Base-by-base conservation (phyloP, 1,140 invertebrate genomes). In the Drosophila neocordata region DNA sequence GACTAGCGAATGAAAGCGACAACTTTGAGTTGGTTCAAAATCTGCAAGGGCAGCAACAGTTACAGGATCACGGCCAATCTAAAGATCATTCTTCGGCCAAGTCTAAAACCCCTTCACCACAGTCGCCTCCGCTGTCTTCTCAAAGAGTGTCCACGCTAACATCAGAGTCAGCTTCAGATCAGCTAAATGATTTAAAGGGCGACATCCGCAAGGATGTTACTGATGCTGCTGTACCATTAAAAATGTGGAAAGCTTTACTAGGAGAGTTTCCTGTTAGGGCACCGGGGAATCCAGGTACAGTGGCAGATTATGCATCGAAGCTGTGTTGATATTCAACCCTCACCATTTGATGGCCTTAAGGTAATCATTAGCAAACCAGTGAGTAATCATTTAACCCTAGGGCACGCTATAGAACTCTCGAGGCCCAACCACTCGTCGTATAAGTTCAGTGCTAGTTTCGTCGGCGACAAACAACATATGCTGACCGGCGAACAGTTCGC, bases 1-100 rank as follows among this genome's bases (percentile, higher is more conserved):
- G 55, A 7, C 27, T 58, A 63, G 73, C 59, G 18, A 72, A 75
- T n/a, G 64, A 67, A 35, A 55, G 63, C 13, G 68, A 72, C 27
- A 53, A 24, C 20, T 53, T 63, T 6, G 35, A 60, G 9, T 11
- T 63, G 4, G 4, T 15, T 41, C 38, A 41, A 13, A 6, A 31
- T 31, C 27, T 6, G 27, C 27, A 41, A 6, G 20, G 15, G 35
- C 41, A n/a, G 22, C 20, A 15, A 34, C 0, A 51, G 9, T 5
- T n/a, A 0, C 4, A 51, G 0, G 15, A 51, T 20, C 18, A 51
- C 1, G 37, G 37, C 37, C 13, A 7, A 15, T 0, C 41, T 13
- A 2, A 1, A 12, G 9, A 35, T 35, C 27, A 6, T 4, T 31
- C 27, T 6, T 31, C 11, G 13, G 37, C 37, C 37, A 12, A 12